Conservation (phyloP, 2,888 invertebrate species). For the Alcis repandata region DNA sequence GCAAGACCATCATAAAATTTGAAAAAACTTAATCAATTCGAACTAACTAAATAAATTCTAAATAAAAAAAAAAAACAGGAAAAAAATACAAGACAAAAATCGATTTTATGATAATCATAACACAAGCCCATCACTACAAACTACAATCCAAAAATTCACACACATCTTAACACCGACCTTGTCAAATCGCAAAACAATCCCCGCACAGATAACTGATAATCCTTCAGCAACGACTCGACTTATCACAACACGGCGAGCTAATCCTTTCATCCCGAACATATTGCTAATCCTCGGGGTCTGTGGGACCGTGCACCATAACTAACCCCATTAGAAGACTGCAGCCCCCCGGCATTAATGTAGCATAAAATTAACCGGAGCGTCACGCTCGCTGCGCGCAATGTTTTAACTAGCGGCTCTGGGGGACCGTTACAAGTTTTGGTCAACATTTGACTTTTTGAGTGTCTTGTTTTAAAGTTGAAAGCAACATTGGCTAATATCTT, state of each 20-base stretch:
- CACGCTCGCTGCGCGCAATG: constrained; percentile 74
- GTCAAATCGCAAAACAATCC: constrained; percentile 25
- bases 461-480: constrained; percentile 14
- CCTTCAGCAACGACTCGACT: constrained; percentile 25
- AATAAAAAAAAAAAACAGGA: too few species aligned
- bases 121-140: too few species aligned
- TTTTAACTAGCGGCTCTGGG: constrained; percentile 65
- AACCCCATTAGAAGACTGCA: constrained; percentile 83
- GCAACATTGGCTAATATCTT: neutral
- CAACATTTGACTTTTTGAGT: constrained; percentile 40
- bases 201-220: constrained; percentile 26
- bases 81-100: too few species aligned
- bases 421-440: constrained; percentile 57
- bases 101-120: too few species aligned
- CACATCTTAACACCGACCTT: constrained; percentile 21
- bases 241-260: constrained; percentile 47
- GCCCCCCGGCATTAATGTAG: constrained; percentile 82
- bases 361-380: constrained; percentile 84
- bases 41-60: too few species aligned
- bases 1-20: too few species aligned
- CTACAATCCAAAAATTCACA: constrained; percentile 6
- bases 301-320: constrained; percentile 76
- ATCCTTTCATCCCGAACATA: constrained; percentile 74
- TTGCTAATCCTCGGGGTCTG: constrained; percentile 72
- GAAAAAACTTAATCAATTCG: too few species aligned